Evolutionary conservation across 2,888 invertebrate genomes (phyloP).

Genomic region (Cephus pygmeus): DNA sequence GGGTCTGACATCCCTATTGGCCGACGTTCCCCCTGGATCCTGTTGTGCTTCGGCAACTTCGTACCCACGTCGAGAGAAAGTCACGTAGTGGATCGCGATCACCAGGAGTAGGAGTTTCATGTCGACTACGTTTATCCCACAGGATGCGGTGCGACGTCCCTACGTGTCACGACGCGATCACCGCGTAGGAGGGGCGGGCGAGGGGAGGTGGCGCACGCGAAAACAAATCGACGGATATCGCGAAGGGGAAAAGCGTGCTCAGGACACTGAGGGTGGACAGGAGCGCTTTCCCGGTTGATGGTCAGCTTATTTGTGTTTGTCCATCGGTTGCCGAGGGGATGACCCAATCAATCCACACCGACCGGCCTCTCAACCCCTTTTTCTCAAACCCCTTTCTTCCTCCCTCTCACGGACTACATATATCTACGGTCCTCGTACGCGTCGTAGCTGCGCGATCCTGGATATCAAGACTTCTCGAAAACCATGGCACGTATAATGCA

Average conservation of each 20-base stretch:
- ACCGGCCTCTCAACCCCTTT: slow-evolving; percentile 15
- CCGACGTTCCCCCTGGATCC: slow-evolving; percentile 8
- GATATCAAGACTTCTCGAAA: neutral
- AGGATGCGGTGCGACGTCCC: neutral
- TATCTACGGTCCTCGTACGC: neutral
- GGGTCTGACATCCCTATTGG: slow-evolving; percentile 25
- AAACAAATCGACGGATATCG: slow-evolving; percentile 3
- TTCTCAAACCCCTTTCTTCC: neutral
- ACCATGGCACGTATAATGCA: neutral
- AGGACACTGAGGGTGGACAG: slow-evolving; percentile 13
- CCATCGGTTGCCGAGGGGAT: slow-evolving; percentile 62
- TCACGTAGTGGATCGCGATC: neutral
- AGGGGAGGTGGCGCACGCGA: neutral
- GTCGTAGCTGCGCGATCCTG: neutral
- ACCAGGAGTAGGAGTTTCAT: neutral
- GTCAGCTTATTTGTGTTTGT: slow-evolving; percentile 51
- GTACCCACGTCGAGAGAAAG: neutral
- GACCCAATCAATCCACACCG: slow-evolving; percentile 57
- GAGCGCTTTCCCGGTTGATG: slow-evolving; percentile 4
- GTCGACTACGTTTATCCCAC: neutral
- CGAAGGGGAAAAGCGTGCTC: slow-evolving; percentile 6
- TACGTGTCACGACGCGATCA: neutral
- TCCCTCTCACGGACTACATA: neutral
- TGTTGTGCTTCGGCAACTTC: neutral
- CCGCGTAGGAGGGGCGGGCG: neutral